These are phyloP conservation scores for Platyscapa corneri DNA, from an alignment of 1,140 invertebrate genomes.

Conservation along the genomic window DNA sequence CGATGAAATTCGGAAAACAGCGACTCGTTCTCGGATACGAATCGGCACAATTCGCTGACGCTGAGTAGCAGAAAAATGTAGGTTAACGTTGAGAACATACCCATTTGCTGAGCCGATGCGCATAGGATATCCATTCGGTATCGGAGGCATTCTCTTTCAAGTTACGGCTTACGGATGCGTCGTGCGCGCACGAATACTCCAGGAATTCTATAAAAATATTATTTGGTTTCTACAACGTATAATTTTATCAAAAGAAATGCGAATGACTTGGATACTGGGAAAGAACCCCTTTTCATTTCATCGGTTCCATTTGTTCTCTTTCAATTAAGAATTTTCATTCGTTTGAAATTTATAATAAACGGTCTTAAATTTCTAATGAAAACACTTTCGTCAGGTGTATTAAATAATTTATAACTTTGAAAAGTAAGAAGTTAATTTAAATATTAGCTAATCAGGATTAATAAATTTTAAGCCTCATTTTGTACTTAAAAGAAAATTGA, in stretches of 20 bases:
- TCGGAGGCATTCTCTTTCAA: not conserved
- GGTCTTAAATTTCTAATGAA: too few species aligned
- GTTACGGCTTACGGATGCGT: not conserved
- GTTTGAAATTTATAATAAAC: too few species aligned
- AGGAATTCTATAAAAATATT: not conserved
- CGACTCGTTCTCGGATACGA: not conserved
- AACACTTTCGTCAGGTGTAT: too few species aligned
- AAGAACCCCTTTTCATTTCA: too few species aligned
- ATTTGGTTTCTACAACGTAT: not conserved
- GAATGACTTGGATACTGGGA: not conserved
- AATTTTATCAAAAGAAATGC: not conserved
- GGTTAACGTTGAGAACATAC: constrained; percentile 4
- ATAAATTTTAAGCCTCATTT: too few species aligned
- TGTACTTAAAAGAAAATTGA: too few species aligned
- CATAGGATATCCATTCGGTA: not conserved
- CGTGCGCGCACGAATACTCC: not conserved
- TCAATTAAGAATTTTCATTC: too few species aligned
- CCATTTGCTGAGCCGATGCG: not conserved
- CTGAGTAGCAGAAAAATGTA: not conserved
- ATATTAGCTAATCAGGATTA: too few species aligned
- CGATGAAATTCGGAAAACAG: not conserved
- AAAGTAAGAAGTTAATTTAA: too few species aligned
- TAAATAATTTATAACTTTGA: too few species aligned
- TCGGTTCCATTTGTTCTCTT: too few species aligned
- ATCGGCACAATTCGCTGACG: not conserved